A percentile compares a stretch with the other conserved stretches of the same genome.
Conservation (phyloP, 2,888 invertebrate genomes). For the Athalia circularis region DNA sequence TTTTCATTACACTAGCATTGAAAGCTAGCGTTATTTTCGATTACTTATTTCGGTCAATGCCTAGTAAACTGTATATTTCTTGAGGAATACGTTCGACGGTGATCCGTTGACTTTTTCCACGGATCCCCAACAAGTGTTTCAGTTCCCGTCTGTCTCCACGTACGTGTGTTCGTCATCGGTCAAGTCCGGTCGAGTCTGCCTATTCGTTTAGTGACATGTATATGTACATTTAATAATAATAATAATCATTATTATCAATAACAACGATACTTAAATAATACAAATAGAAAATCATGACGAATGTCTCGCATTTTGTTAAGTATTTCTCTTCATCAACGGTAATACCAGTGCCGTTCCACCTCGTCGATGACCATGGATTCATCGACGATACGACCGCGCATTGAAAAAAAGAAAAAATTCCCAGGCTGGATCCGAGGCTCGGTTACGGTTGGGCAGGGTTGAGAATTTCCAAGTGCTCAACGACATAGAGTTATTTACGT, state of each 20-base stretch:
- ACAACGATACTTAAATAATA: conserved; percentile 73
- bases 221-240: conserved; percentile 74
- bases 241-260: conserved; percentile 72
- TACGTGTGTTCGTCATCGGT: conserved; percentile 1
- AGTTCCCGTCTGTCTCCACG: conserved; percentile 21
- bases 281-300: conserved; percentile 72
- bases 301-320: conserved; percentile 60
- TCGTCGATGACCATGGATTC: no score
- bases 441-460: background rate
- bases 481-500: background rate
- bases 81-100: no score
- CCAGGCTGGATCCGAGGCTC: background rate
- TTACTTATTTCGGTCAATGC: background rate
- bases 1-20: conserved; percentile 50
- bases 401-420: no score
- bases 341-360: conserved; percentile 51
- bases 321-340: conserved; percentile 59
- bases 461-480: background rate
- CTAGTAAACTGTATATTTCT: no score
- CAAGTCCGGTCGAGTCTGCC: conserved; percentile 6
- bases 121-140: background rate
- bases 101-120: no score
- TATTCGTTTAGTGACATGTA: conserved; percentile 66
- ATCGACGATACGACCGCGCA: no score
- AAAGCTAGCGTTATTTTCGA: no score